Evolutionary conservation across 2,797 vertebrate species (phyloP), one percentile per base, ranked within the genome.

Genomic region (Cryptoblepharus egeriae): DNA sequence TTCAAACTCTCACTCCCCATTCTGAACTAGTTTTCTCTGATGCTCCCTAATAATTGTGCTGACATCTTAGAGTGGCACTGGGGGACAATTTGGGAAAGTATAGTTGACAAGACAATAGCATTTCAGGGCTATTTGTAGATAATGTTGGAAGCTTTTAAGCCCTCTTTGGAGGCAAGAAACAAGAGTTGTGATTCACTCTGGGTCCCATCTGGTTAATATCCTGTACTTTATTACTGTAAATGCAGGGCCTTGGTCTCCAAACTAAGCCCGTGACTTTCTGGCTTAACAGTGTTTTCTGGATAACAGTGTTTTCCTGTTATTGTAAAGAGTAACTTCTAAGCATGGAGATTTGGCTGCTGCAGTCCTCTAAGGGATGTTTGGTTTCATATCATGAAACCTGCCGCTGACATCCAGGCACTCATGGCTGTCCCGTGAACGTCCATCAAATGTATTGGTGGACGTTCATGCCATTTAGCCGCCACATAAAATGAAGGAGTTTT

Each of bases 211-310:
- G 81, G 39, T 89, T 90, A 88, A 93, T 91, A 91, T 86, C 42
- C 88, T 88, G 88, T 88, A 88, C 55, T 22, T 90, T 91, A 91
- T 87, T 84, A 90, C 90, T 90, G 77, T 82, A 37, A 30, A 78
- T 81, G 80, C 75, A 2, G 81, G 87, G 90, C 82, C 87, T 92
- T 87, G 81, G 71, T 88, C 86, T 89, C 85, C 83, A 78, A 81
- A 5, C 60, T 61, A 85, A 75, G 82, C 80, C 88, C n/a, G n/a
- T n/a, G n/a, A n/a, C n/a, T n/a, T n/a, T n/a, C n/a, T n/a, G n/a
- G n/a, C n/a, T n/a, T n/a, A n/a, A n/a, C n/a, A n/a, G n/a, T n/a
- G n/a, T n/a, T n/a, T n/a, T n/a, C n/a, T n/a, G n/a, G n/a, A n/a
- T n/a, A n/a, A n/a, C n/a, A n/a, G n/a, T n/a, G n/a, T n/a, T n/a